A percentile compares a stretch with the other conserved stretches of the same genome.
Conservation (phyloP, 2,113 vertebrate genomes). For the Ailuropoda melanoleuca region DNA sequence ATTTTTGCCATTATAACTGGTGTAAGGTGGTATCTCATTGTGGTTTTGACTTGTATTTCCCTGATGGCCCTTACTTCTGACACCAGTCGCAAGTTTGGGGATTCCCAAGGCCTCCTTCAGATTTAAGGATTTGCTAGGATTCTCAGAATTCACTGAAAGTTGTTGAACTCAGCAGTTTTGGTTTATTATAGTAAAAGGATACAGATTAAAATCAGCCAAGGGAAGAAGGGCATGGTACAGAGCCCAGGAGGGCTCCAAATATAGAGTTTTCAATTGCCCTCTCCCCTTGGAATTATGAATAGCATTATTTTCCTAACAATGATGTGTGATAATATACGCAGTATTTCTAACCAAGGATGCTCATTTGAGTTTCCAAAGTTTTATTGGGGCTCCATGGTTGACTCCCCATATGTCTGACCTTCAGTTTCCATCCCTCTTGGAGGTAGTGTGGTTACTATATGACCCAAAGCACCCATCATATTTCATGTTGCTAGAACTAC, state of each 20-base stretch:
- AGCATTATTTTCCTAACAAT: neutral
- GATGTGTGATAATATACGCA: neutral
- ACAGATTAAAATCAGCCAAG: neutral
- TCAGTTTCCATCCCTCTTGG: neutral
- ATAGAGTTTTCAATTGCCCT: neutral
- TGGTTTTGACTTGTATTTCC: too few species aligned
- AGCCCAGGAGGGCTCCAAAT: neutral
- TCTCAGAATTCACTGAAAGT: neutral
- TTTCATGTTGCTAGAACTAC: neutral
- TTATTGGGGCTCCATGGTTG: neutral
- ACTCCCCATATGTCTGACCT: neutral
- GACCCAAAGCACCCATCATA: neutral
- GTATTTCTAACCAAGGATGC: neutral
- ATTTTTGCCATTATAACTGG: too few species aligned
- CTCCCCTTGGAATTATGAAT: neutral
- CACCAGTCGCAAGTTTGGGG: neutral
- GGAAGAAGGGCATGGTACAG: neutral
- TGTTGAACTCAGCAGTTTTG: neutral
- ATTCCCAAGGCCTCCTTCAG: neutral
- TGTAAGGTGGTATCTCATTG: too few species aligned
- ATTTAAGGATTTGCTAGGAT: neutral
- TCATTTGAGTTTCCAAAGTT: neutral
- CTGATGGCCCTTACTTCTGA: neutral
- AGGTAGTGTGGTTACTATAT: neutral
- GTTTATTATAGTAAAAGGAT: neutral